Conservation (phyloP, 2,888 invertebrate species). For the Phengaris alcon region DNA sequence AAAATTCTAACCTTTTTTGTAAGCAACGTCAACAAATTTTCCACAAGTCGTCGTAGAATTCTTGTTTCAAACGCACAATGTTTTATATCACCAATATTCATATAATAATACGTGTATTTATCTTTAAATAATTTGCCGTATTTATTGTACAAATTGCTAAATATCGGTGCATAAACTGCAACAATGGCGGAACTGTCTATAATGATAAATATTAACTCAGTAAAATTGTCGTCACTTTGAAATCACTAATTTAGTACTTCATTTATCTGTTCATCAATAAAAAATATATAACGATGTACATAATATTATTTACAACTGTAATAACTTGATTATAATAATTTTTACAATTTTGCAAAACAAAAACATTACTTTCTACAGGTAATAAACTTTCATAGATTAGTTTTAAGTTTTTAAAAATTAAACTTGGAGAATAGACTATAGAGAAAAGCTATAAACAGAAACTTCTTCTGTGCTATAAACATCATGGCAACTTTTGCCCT, state of each 20-base stretch:
- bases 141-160: constrained; percentile 34
- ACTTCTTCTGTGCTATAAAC: no score
- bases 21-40: constrained; percentile 52
- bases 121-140: constrained; percentile 10
- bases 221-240: constrained; percentile 5
- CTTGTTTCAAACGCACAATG: neutral
- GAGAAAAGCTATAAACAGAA: no score
- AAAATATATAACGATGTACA: neutral
- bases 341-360: constrained; percentile 24
- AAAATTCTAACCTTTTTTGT: constrained; percentile 45
- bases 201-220: neutral
- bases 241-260: neutral
- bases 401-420: neutral
- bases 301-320: neutral
- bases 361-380: constrained; percentile 19
- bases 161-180: constrained; percentile 33
- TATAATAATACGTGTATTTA: constrained; percentile 34
- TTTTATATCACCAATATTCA: constrained; percentile 36
- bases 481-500: no score
- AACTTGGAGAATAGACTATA: no score
- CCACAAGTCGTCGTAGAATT: constrained; percentile 11
- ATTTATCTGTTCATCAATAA: neutral
- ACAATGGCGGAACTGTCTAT: constrained; percentile 26
- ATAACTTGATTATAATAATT: neutral
- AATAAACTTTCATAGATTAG: neutral